Conservation (phyloP, 1,140 invertebrate species). For the Zophobas atratus region DNA sequence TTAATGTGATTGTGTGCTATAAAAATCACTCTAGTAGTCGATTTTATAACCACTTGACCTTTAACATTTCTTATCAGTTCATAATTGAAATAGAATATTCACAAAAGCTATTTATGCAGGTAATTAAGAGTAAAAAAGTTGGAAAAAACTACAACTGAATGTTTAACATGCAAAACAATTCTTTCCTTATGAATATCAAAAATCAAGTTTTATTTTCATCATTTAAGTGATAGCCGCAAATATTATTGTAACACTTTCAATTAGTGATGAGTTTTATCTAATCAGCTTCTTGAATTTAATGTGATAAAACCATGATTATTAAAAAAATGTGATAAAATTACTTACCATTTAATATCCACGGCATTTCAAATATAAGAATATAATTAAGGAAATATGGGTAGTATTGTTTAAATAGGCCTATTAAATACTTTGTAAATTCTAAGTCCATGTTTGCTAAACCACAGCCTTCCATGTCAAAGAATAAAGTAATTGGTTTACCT, state of each 20-base stretch:
- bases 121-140: too few species aligned
- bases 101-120: neutral
- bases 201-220: too few species aligned
- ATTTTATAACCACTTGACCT: conserved; percentile 7
- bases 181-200: too few species aligned
- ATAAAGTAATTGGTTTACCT: conserved; percentile 84
- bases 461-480: conserved; percentile 92
- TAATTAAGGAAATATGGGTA: conserved; percentile 94
- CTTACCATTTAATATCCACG: conserved; percentile 92
- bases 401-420: conserved; percentile 89
- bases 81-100: neutral
- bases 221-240: neutral
- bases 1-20: too few species aligned
- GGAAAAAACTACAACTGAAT: too few species aligned
- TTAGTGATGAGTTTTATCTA: conserved; percentile 8
- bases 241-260: neutral
- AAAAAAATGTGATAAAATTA: conserved; percentile 20
- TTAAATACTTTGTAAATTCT: conserved; percentile 89
- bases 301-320: neutral
- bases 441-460: conserved; percentile 91
- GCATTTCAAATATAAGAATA: conserved; percentile 94
- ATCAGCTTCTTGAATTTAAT: conserved; percentile 12
- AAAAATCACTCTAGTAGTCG: neutral
- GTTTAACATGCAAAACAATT: too few species aligned
- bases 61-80: conserved; percentile 5